These are phyloP conservation scores for Rallus limicola DNA, from an alignment of 2,113 vertebrate genomes.

Conservation along the genomic window DNA sequence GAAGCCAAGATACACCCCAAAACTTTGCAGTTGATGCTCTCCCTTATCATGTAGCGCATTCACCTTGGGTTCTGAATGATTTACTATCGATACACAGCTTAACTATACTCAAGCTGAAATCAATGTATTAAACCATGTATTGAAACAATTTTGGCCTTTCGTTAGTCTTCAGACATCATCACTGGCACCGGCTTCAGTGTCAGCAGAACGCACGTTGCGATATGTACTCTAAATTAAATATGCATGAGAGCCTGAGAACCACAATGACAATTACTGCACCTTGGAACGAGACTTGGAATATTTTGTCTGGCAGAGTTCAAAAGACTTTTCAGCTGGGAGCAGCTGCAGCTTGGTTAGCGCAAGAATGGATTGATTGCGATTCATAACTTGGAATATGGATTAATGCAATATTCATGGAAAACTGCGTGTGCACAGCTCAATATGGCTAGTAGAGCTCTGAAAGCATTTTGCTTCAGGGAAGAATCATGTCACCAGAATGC, in stretches of 20 bases:
- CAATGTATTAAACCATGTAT: neutral
- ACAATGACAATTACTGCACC: conserved; percentile 60
- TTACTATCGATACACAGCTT: neutral
- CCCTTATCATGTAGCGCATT: neutral
- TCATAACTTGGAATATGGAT: conserved; percentile 56
- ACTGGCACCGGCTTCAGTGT: conserved; percentile 8
- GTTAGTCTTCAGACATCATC: neutral
- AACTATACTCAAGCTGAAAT: conserved; percentile 5
- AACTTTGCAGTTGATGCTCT: neutral
- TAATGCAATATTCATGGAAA: conserved; percentile 61
- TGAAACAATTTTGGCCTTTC: conserved; percentile 32
- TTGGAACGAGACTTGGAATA: conserved; percentile 56
- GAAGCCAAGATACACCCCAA: neutral
- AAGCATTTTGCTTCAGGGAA: conserved; percentile 39
- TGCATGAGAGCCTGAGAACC: conserved; percentile 41
- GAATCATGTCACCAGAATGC: conserved; percentile 33
- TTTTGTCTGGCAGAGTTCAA: conserved; percentile 46
- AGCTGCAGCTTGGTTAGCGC: conserved; percentile 34
- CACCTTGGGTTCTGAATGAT: neutral
- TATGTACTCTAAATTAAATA: conserved; percentile 49
- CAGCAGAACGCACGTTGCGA: conserved; percentile 10
- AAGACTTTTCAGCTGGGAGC: conserved; percentile 56
- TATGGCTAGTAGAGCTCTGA: conserved; percentile 16
- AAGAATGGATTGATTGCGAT: conserved; percentile 57
- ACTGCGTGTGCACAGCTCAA: neutral